Evolutionary conservation across 2,113 vertebrate species (phyloP).

Genomic region (Eudyptes chrysolophus): DNA sequence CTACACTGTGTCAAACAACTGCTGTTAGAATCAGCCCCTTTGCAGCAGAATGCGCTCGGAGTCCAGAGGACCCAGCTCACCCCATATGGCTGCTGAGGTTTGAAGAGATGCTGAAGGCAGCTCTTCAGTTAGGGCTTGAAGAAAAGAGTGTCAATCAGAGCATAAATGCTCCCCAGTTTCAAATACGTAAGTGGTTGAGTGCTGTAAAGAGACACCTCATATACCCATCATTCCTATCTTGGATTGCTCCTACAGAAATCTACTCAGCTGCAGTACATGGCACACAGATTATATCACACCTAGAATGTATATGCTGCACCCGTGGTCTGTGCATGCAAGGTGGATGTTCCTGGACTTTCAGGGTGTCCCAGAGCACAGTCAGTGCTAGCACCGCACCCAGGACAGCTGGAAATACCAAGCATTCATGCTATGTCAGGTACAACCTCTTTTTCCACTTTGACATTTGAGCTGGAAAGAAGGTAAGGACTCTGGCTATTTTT

Average conservation of each 20-base stretch:
- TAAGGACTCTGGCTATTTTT: neutral
- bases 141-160: neutral
- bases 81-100: fast-evolving
- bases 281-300: fast-evolving
- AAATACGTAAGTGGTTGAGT: fast-evolving
- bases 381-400: neutral
- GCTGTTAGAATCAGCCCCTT: neutral
- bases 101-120: neutral
- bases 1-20: neutral
- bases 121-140: neutral
- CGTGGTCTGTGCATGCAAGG: fast-evolving
- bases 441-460: neutral
- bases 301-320: fast-evolving
- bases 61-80: neutral
- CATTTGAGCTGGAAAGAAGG: neutral
- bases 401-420: neutral
- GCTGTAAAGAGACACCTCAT: neutral
- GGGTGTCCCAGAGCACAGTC: neutral
- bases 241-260: neutral
- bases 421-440: neutral
- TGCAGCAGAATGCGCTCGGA: neutral
- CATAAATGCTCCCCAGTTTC: neutral
- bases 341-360: neutral
- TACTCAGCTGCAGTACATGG: fast-evolving
- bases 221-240: neutral